Evolutionary conservation across 2,113 vertebrate species (phyloP).

Genomic region (Petrocephalus zakoni): DNA sequence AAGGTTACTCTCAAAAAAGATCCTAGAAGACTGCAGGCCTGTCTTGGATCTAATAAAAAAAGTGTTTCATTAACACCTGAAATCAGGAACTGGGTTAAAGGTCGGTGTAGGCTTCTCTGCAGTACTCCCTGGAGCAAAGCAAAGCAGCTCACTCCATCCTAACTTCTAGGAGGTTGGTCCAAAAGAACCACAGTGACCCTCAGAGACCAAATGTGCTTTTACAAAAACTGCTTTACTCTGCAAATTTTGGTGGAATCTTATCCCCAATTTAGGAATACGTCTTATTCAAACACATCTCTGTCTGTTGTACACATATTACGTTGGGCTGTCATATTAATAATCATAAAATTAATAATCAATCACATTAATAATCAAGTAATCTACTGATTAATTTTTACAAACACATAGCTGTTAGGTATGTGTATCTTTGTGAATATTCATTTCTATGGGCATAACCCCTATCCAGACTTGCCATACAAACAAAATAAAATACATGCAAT

Average conservation of each 20-base stretch:
- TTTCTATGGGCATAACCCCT: too few relatives aligned
- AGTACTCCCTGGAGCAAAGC: not conserved
- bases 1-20: not conserved
- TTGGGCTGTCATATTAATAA: not conserved
- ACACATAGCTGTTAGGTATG: too few relatives aligned
- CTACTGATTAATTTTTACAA: too few relatives aligned
- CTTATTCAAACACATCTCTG: not conserved
- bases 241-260: not conserved
- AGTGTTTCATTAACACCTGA: not conserved
- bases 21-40: not conserved
- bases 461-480: not conserved
- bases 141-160: not conserved
- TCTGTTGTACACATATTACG: not conserved
- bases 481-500: too few relatives aligned
- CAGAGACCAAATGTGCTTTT: not conserved
- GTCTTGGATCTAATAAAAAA: not conserved
- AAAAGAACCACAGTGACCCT: not conserved
- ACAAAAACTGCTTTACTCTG: not conserved
- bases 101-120: not conserved
- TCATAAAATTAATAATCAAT: not conserved
- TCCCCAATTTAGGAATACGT: not conserved
- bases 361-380: too few relatives aligned
- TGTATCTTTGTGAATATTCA: too few relatives aligned
- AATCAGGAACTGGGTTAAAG: not conserved
- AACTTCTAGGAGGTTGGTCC: too few relatives aligned